Conservation (phyloP, 1,140 invertebrate species). For the Metaphire vulgaris region DNA sequence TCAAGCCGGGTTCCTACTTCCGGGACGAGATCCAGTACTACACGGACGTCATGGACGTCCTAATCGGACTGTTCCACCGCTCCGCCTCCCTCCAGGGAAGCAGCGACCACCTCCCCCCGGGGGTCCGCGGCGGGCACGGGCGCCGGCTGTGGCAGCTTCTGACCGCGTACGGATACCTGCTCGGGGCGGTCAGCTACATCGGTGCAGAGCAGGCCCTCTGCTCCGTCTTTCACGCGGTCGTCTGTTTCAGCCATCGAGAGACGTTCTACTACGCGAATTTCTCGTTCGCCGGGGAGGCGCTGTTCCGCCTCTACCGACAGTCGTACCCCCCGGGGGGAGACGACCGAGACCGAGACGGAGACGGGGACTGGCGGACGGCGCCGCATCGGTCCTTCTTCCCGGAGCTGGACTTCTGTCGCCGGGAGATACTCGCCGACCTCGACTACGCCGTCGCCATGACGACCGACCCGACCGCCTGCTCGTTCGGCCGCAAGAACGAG, state of each 20-base stretch:
- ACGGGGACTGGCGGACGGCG: slow-evolving; percentile 21
- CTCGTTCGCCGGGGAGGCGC: slow-evolving; percentile 20
- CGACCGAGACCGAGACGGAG: not conserved
- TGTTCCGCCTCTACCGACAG: slow-evolving; percentile 19
- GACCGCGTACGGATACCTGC: slow-evolving; percentile 11
- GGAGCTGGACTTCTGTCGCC: slow-evolving; percentile 20
- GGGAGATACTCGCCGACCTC: slow-evolving; percentile 27
- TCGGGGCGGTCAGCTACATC: slow-evolving; percentile 13
- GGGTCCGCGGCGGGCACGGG: not conserved
- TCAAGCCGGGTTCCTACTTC: slow-evolving; percentile 24
- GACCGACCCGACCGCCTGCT: slow-evolving; percentile 18
- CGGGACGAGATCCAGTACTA: slow-evolving; percentile 23
- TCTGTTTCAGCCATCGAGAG: slow-evolving; percentile 22
- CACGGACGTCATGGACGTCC: slow-evolving; percentile 21
- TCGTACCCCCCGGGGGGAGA: slow-evolving; percentile 1
- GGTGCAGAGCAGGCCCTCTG: slow-evolving; percentile 20
- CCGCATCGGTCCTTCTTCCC: slow-evolving; percentile 26
- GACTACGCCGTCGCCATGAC: slow-evolving; percentile 24
- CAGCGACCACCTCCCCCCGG: not conserved
- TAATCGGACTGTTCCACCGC: slow-evolving; percentile 10
- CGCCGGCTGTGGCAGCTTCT: slow-evolving; percentile 16
- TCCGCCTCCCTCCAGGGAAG: too few relatives aligned
- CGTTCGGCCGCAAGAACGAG: slow-evolving; percentile 28
- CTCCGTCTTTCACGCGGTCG: slow-evolving; percentile 17
- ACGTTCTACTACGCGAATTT: slow-evolving; percentile 22